Base-by-base conservation (phyloP, 2,797 vertebrate species). In the Cyclopterus lumpus region DNA sequence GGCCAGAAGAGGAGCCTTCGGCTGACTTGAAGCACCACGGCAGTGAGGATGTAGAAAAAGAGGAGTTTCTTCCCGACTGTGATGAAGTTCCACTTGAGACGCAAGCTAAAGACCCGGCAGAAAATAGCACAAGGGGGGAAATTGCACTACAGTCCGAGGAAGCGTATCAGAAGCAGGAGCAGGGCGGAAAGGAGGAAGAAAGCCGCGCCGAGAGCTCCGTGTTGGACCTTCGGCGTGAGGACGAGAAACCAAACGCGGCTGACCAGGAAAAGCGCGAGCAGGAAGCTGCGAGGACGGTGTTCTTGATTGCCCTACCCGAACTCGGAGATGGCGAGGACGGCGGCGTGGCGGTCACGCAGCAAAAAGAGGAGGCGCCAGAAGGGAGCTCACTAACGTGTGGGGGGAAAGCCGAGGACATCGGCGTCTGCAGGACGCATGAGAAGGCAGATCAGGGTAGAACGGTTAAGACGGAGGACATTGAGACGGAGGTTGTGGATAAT, bases 371-470 rank as follows among this genome's bases (percentile, higher is more conserved):
- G 6, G 28, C 36, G 28, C 40, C 30, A 24, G 64, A 62, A 3
- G 32, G 40, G 15, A 80, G 20, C 58, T 75, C 63, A n/a, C 4
- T 53, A 6, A 7, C 49, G 4, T 16, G 0, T 5, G 6, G 10
- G 4, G 20, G 28, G 36, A 8, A 5, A 15, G 6, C n/a, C 9
- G 82, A 80, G 26, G 88, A 82, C 11, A 15, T 20, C 28, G 77
- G 58, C 36, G 3, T 46, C 53, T 0, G 0, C 16, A 74, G n/a
- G 16, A 38, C 9, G 0, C 28, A 40, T 16, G 55, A 24, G 20
- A 83, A 26, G 38, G 48, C 73, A 28, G 77, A 80, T 26, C 34
- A 67, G n/a, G 81, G 76, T 10, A 65, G 22, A 24, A 87, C 55
- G 0, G 7, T 71, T 15, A 69, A 65, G 34, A 57, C 2, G 0